These are phyloP conservation scores for Polypterus bichir DNA, from an alignment of 2,113 vertebrate species.

Conservation along the genomic window DNA sequence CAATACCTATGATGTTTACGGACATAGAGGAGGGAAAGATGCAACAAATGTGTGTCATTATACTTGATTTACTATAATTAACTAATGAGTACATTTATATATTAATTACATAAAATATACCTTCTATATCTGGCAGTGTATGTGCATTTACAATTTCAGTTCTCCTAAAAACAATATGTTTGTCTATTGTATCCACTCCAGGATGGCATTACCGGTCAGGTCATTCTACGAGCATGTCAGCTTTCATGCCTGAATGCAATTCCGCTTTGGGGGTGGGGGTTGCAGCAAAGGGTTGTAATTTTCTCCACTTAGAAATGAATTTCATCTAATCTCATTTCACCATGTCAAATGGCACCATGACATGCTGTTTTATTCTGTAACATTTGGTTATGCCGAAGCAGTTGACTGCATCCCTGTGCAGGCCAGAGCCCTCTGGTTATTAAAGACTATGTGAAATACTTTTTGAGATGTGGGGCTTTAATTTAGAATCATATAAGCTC, in stretches of 20 bases:
- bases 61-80: not conserved
- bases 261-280: constrained; percentile 35
- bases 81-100: not conserved
- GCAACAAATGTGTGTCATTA: no score
- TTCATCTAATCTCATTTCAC: constrained; percentile 55
- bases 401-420: constrained; percentile 39
- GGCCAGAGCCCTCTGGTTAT: constrained; percentile 45
- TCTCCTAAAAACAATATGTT: constrained; percentile 7
- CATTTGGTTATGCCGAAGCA: constrained; percentile 50
- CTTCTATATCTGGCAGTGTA: not conserved
- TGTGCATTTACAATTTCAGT: constrained; percentile 26
- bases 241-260: constrained; percentile 41
- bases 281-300: constrained; percentile 53
- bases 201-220: constrained; percentile 36
- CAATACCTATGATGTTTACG: no score
- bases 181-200: constrained; percentile 9
- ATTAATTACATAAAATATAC: not conserved
- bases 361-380: constrained; percentile 55
- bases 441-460: constrained; percentile 43
- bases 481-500: constrained; percentile 46
- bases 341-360: constrained; percentile 51
- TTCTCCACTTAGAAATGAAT: constrained; percentile 60
- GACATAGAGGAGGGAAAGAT: no score
- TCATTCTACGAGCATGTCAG: constrained; percentile 44
- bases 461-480: constrained; percentile 45